phyloP scores from a whole-genome alignment of 1,140 invertebrate species.

The Trachymyrmex septentrionalis region DNA sequence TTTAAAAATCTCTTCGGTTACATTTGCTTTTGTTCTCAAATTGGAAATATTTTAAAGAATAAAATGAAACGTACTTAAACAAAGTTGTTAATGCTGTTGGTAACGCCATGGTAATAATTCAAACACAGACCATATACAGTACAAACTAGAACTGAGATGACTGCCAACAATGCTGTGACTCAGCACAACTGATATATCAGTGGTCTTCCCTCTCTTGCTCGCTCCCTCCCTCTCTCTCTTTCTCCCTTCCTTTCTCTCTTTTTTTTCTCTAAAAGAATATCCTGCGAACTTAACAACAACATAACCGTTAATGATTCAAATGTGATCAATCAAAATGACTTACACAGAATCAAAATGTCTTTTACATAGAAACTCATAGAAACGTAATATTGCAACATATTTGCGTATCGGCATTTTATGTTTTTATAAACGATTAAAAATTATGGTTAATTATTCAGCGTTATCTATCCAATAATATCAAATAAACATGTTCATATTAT shows the following conservation, averaged over 20 bases:
- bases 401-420: background rate
- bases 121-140: background rate
- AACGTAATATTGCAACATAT: background rate
- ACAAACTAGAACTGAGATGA: background rate
- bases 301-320: background rate
- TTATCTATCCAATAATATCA: background rate
- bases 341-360: background rate
- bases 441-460: background rate
- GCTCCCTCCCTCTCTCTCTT: background rate
- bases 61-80: constrained; percentile 64
- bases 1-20: background rate
- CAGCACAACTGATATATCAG: too few species aligned
- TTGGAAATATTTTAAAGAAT: constrained; percentile 22
- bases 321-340: background rate
- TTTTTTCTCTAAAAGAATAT: background rate
- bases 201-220: background rate
- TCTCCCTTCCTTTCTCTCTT: background rate
- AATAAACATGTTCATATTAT: background rate
- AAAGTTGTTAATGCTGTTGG: constrained; percentile 70
- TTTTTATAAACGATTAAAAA: background rate
- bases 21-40: background rate
- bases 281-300: background rate
- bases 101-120: constrained; percentile 64
- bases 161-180: background rate
- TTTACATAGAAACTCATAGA: background rate